Evolutionary conservation across 1,140 invertebrate genomes (phyloP).

Genomic region (Brachionus angularis): DNA sequence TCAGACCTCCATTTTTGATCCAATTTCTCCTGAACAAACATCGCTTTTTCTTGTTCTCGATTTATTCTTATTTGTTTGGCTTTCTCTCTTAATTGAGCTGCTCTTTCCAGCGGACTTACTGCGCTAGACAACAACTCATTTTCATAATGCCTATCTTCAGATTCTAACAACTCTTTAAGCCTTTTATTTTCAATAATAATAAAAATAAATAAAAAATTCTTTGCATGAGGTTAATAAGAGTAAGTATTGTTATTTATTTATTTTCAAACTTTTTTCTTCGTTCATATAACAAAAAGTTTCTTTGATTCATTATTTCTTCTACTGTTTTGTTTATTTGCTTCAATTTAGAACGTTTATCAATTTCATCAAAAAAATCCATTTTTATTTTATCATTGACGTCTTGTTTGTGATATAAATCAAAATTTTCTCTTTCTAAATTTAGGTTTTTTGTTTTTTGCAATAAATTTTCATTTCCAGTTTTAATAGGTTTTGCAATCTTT

Average conservation of each 20-base stretch:
- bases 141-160: constrained; percentile 27
- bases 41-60: constrained; percentile 27
- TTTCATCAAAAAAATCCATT: constrained; percentile 28
- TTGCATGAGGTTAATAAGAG: no score
- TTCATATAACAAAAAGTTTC: constrained; percentile 28
- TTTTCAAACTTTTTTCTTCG: constrained; percentile 34
- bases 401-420: neutral
- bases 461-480: constrained; percentile 33
- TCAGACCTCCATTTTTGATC: constrained; percentile 44
- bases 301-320: constrained; percentile 40
- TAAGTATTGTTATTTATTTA: no score
- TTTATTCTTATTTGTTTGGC: constrained; percentile 29
- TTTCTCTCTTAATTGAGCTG: constrained; percentile 39
- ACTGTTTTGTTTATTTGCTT: constrained; percentile 33
- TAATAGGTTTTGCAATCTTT: constrained; percentile 3
- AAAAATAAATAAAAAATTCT: no score
- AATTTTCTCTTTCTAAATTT: constrained; percentile 13
- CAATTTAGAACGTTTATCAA: constrained; percentile 8
- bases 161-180: constrained; percentile 6
- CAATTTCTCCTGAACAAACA: constrained; percentile 32
- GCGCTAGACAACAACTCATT: constrained; percentile 1
- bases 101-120: constrained; percentile 17
- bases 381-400: constrained; percentile 35
- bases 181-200: no score
- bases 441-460: constrained; percentile 8